These are phyloP conservation scores for Netelia inedita DNA, from an alignment of 2,888 invertebrate species.

Conservation along the genomic window DNA sequence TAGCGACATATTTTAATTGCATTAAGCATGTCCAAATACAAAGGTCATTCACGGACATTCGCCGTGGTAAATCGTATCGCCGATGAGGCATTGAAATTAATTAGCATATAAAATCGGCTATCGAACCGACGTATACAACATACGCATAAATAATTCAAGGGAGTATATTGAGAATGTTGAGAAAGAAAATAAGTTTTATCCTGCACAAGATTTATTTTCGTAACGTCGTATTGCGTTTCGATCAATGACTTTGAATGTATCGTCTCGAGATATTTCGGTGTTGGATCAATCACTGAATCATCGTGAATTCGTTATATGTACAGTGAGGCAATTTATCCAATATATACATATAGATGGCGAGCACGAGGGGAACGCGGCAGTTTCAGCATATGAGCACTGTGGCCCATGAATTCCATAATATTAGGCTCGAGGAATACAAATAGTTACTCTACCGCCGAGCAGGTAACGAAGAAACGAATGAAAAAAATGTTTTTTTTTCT, in stretches of 20 bases:
- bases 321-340: slow-evolving; percentile 29
- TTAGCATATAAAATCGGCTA: too few relatives aligned
- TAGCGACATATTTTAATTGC: too few relatives aligned
- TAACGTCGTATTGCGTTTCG: too few relatives aligned
- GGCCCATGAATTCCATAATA: slow-evolving; percentile 24
- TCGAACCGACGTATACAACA: too few relatives aligned
- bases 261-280: slow-evolving; percentile 21
- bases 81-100: too few relatives aligned
- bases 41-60: too few relatives aligned
- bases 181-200: too few relatives aligned
- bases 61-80: too few relatives aligned
- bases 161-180: too few relatives aligned
- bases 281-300: slow-evolving; percentile 27
- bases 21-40: too few relatives aligned
- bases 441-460: not conserved
- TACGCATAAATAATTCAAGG: too few relatives aligned
- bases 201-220: too few relatives aligned
- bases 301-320: slow-evolving; percentile 31
- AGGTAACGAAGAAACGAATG: slow-evolving; percentile 5
- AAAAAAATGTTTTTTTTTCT: slow-evolving; percentile 22
- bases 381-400: slow-evolving; percentile 53
- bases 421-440: slow-evolving; percentile 49
- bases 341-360: slow-evolving; percentile 32
- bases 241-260: slow-evolving; percentile 45
- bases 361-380: slow-evolving; percentile 55